Conservation (phyloP, 2,113 vertebrate genomes). For the Dolichallabes microphthalmus region DNA sequence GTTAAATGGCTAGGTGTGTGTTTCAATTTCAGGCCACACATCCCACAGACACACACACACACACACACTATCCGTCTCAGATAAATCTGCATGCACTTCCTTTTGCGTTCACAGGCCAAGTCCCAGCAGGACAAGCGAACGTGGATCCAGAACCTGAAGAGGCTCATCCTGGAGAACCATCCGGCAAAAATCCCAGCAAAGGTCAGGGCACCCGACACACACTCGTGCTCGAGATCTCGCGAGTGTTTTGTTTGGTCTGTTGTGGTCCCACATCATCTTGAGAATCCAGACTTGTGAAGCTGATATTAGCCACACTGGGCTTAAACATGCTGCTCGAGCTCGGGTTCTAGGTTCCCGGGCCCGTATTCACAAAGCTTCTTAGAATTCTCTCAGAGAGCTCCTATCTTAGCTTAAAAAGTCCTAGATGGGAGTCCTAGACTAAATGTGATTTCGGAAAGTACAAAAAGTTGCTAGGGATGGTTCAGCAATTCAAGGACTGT, state of each 20-base stretch:
- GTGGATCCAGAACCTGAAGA: slow-evolving; percentile 96
- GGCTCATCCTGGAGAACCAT: slow-evolving; percentile 97
- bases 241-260: neutral
- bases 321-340: neutral
- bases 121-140: slow-evolving; percentile 95
- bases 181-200: slow-evolving; percentile 97
- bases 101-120: slow-evolving; percentile 77
- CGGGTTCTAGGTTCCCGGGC: neutral
- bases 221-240: neutral
- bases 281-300: neutral
- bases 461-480: too few relatives aligned
- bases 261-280: neutral
- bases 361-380: neutral
- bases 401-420: too few relatives aligned
- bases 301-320: neutral
- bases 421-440: too few relatives aligned
- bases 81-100: neutral
- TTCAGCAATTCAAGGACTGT: too few relatives aligned
- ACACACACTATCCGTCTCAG: too few relatives aligned
- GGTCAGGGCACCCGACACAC: slow-evolving; percentile 69
- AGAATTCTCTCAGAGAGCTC: too few relatives aligned
- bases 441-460: too few relatives aligned
- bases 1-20: neutral
- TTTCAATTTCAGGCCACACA: neutral
- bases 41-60: too few relatives aligned